Conservation (phyloP, 2,113 vertebrate genomes). For the Prunella himalayana region DNA sequence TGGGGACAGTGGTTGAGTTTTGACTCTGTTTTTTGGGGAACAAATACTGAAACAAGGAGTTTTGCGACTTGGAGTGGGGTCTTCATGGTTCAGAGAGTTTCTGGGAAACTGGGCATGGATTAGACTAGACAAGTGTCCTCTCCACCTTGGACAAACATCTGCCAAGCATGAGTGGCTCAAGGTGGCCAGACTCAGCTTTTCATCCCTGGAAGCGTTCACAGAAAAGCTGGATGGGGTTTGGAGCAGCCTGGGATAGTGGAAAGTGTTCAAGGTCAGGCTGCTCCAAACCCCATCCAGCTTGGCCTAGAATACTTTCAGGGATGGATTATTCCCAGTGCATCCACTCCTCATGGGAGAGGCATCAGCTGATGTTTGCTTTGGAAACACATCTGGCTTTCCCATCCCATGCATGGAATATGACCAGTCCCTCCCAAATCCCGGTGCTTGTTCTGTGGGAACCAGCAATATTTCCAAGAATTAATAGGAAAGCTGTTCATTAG, state of each 20-base stretch:
- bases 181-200: background rate
- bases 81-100: background rate
- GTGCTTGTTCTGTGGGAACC: background rate
- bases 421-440: background rate
- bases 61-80: background rate
- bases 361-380: background rate
- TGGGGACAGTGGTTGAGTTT: background rate
- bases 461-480: background rate
- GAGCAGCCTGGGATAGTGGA: background rate
- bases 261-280: background rate
- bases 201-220: background rate
- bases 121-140: background rate
- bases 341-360: background rate
- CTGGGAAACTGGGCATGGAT: background rate
- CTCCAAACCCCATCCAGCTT: background rate
- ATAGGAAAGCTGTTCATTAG: background rate
- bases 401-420: accelerated
- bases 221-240: background rate
- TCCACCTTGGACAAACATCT: background rate
- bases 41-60: background rate
- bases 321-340: accelerated
- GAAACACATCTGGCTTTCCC: background rate
- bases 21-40: background rate
- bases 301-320: background rate
- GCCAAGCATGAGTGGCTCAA: background rate